These are phyloP conservation scores for Amiota mariae DNA, from an alignment of 2,888 invertebrate species.

Conservation along the genomic window DNA sequence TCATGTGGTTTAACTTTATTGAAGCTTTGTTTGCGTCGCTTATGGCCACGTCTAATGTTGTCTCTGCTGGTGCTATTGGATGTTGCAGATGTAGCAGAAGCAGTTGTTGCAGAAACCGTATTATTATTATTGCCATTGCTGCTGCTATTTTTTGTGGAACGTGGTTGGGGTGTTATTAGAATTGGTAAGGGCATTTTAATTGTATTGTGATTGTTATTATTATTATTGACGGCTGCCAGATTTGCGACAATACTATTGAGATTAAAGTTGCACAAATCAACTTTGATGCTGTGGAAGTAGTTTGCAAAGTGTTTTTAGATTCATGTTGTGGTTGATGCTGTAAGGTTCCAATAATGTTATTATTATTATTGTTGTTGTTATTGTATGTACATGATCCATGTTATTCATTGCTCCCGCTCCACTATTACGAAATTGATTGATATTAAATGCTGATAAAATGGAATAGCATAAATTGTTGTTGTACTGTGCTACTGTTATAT, in stretches of 20 bases:
- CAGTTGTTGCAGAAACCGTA: neutral
- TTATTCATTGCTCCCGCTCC: conserved; percentile 42
- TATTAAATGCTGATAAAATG: conserved; percentile 44
- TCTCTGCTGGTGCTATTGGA: conserved; percentile 31
- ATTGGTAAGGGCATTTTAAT: conserved; percentile 57
- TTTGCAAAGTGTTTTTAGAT: conserved; percentile 24
- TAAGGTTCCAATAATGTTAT: conserved; percentile 20
- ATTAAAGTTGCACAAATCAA: conserved; percentile 45
- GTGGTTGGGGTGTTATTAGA: conserved; percentile 48
- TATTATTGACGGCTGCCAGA: conserved; percentile 52
- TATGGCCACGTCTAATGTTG: conserved; percentile 39
- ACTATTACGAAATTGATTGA: conserved; percentile 31
- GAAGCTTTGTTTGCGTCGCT: conserved; percentile 17
- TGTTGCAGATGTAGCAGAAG: neutral
- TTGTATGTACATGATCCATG: conserved; percentile 35
- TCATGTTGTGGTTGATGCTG: conserved; percentile 31
- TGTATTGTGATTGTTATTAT: conserved; percentile 54
- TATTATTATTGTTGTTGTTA: conserved; percentile 45
- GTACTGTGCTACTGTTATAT: conserved; percentile 34
- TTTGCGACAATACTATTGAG: conserved; percentile 44
- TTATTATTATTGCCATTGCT: neutral
- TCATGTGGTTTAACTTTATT: neutral
- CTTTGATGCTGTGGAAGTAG: too few relatives aligned
- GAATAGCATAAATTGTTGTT: conserved; percentile 53
- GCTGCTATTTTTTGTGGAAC: neutral